A percentile compares a stretch with the other conserved stretches of the same genome.
phyloP scores from a whole-genome alignment of 2,888 invertebrate species.

The Monoplex corrugatus region DNA sequence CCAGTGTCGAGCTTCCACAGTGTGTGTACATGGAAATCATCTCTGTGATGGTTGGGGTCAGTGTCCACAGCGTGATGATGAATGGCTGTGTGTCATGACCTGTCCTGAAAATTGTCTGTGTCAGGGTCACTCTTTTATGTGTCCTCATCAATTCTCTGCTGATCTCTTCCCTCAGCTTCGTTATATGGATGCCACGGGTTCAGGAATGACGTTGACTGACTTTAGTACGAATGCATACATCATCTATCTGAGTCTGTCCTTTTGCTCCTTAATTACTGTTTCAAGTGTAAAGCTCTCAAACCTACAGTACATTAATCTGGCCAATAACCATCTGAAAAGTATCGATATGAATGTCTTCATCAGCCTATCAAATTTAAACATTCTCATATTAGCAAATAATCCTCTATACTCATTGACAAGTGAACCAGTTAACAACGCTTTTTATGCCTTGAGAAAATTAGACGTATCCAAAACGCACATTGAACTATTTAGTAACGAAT shows the following conservation, averaged over 20 bases:
- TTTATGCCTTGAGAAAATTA: not conserved
- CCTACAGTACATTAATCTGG: not conserved
- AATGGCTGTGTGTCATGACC: not conserved
- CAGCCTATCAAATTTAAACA: not conserved
- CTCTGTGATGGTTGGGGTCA: constrained; percentile 17
- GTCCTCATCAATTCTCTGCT: not conserved
- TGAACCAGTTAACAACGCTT: no score
- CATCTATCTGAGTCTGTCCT: not conserved
- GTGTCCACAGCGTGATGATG: constrained; percentile 20
- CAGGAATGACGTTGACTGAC: not conserved
- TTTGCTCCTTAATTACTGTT: not conserved
- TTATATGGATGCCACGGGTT: not conserved
- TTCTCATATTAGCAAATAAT: not conserved
- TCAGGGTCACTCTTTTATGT: not conserved
- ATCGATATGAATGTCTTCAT: not conserved
- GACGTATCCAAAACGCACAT: not conserved
- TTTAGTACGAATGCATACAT: not conserved
- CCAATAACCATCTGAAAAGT: not conserved
- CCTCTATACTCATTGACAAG: not conserved
- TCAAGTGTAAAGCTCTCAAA: not conserved
- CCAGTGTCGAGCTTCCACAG: not conserved
- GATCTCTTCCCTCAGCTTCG: not conserved
- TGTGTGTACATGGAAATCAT: constrained; percentile 8
- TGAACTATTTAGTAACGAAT: no score
- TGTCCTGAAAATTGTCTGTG: constrained; percentile 22